phyloP scores from a whole-genome alignment of 2,888 invertebrate species.

The Leptinotarsa rubiginosa region DNA sequence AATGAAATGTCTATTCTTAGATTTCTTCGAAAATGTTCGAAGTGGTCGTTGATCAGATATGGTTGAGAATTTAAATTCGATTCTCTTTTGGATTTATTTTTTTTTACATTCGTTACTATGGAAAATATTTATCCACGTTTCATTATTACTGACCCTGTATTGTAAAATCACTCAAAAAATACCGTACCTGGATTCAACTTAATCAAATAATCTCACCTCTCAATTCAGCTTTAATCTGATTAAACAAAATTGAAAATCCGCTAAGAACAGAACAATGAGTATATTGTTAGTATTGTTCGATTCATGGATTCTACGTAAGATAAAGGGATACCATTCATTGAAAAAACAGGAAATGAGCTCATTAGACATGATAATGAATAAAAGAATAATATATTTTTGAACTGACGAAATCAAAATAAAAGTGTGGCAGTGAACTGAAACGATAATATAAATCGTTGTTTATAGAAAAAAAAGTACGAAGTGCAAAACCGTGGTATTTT shows the following conservation, averaged over 20 bases:
- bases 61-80: too few species aligned
- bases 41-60: too few species aligned
- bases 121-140: neutral
- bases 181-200: neutral
- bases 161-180: neutral
- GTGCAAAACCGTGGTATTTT: too few species aligned
- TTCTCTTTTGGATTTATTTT: too few species aligned
- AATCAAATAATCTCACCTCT: conserved; percentile 10
- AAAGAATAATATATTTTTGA: neutral
- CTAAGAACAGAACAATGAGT: conserved; percentile 3
- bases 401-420: neutral
- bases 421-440: neutral
- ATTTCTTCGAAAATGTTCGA: too few species aligned
- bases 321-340: neutral
- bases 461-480: too few species aligned
- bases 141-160: neutral
- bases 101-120: too few species aligned
- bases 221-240: neutral
- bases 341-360: conserved; percentile 1
- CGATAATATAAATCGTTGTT: neutral
- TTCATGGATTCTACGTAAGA: neutral
- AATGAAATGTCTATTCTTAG: too few species aligned
- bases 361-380: neutral
- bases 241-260: conserved; percentile 13
- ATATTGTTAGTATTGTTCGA: conserved; percentile 5